Conservation (phyloP, 2,888 invertebrate species). For the Emmelina monodactyla region DNA sequence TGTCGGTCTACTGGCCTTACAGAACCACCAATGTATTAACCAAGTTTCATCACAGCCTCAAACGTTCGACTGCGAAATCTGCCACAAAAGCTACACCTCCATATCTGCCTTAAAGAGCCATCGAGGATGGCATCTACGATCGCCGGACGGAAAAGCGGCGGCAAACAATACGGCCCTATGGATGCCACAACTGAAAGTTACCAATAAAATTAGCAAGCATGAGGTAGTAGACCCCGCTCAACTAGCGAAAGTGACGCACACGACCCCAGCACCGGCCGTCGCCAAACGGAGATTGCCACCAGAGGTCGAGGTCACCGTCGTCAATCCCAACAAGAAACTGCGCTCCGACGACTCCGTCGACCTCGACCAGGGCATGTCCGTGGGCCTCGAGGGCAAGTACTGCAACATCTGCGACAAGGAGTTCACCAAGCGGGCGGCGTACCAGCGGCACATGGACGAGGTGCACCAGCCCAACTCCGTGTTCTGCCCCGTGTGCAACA, state of each 20-base stretch:
- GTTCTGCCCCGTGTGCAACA: slow-evolving; percentile 70
- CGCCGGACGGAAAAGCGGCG: slow-evolving; percentile 62
- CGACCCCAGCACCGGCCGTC: slow-evolving; percentile 25
- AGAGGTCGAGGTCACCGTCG: slow-evolving; percentile 59
- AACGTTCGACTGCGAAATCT: slow-evolving; percentile 69
- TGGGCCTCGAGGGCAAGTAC: slow-evolving; percentile 52
- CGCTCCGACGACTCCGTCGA: slow-evolving; percentile 55
- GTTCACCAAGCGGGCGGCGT: slow-evolving; percentile 68
- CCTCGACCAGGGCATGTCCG: slow-evolving; percentile 39
- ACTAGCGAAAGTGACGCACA: slow-evolving; percentile 31
- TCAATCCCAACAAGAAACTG: slow-evolving; percentile 57
- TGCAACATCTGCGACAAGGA: slow-evolving; percentile 69
- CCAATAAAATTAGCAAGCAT: slow-evolving; percentile 57
- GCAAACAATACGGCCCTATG: slow-evolving; percentile 58
- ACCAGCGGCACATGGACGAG: slow-evolving; percentile 67
- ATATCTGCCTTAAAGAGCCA: slow-evolving; percentile 72
- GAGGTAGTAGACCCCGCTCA: slow-evolving; percentile 47
- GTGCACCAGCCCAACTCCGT: slow-evolving; percentile 62
- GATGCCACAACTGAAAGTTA: slow-evolving; percentile 64
- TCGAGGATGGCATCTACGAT: slow-evolving; percentile 72
- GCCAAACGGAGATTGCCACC: slow-evolving; percentile 53
- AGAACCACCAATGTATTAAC: slow-evolving; percentile 63
- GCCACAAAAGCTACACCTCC: slow-evolving; percentile 71
- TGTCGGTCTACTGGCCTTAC: slow-evolving; percentile 56
- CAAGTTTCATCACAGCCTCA: slow-evolving; percentile 36